A percentile compares a stretch with the other conserved stretches of the same genome.
phyloP scores from a whole-genome alignment of 2,888 invertebrate species.

The Acanthosoma haemorrhoidale region DNA sequence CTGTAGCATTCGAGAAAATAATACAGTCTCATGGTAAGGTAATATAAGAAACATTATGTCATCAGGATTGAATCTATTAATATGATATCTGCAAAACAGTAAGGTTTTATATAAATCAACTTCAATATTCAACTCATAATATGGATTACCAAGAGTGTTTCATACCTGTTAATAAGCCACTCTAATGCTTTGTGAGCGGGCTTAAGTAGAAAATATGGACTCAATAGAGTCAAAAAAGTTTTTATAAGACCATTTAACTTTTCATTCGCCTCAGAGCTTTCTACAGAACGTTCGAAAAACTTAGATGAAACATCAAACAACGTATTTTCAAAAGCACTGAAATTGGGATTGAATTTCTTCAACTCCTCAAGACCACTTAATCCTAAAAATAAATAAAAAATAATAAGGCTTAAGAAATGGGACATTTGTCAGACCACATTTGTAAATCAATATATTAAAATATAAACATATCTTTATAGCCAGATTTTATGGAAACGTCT shows the following conservation, averaged over 20 bases:
- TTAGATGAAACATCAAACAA: slow-evolving; percentile 73
- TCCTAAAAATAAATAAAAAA: slow-evolving; percentile 48
- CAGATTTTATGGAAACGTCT: too few species aligned
- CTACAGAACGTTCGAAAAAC: slow-evolving; percentile 74
- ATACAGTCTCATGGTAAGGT: slow-evolving; percentile 88
- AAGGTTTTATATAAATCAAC: not conserved
- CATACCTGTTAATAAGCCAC: slow-evolving; percentile 77
- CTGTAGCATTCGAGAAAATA: slow-evolving; percentile 77
- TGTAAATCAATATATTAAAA: not conserved
- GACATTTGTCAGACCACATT: not conserved
- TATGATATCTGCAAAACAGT: slow-evolving; percentile 59
- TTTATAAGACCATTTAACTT: slow-evolving; percentile 68
- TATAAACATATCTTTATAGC: not conserved
- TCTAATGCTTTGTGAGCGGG: slow-evolving; percentile 86
- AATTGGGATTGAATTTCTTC: slow-evolving; percentile 63
- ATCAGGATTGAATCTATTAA: slow-evolving; percentile 82
- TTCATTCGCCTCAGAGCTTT: slow-evolving; percentile 66
- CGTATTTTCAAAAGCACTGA: slow-evolving; percentile 65
- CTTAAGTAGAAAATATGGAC: slow-evolving; percentile 83
- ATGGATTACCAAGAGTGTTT: not conserved
- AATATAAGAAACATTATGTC: slow-evolving; percentile 73
- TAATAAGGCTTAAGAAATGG: slow-evolving; percentile 7
- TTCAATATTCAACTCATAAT: not conserved
- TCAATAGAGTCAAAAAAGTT: slow-evolving; percentile 71
- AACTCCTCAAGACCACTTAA: slow-evolving; percentile 79